Conservation (phyloP, 2,113 vertebrate species). For the Atractosteus spatula region DNA sequence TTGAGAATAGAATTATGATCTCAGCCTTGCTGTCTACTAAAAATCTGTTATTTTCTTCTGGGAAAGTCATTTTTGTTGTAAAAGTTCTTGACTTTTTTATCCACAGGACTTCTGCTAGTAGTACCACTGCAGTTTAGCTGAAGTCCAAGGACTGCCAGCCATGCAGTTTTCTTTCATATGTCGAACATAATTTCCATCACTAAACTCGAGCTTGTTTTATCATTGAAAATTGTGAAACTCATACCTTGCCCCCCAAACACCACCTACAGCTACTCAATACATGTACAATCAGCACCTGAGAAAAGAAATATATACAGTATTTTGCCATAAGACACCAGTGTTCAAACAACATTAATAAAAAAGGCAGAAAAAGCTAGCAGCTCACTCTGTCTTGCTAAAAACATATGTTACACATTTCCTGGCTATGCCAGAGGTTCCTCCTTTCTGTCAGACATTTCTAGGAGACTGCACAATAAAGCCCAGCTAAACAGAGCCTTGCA, state of each 20-base stretch:
- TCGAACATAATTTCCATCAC: not conserved
- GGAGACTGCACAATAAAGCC: not conserved
- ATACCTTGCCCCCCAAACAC: not conserved
- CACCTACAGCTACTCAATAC: not conserved
- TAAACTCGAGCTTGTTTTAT: not conserved
- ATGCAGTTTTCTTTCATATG: not conserved
- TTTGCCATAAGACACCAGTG: not conserved
- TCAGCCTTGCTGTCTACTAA: too few species aligned
- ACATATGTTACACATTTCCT: constrained; percentile 1
- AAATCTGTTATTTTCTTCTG: too few species aligned
- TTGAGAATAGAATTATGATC: too few species aligned
- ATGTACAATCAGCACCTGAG: not conserved
- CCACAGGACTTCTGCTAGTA: too few species aligned
- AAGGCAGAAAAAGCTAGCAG: constrained; percentile 2
- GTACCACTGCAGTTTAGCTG: too few species aligned
- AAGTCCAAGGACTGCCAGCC: not conserved
- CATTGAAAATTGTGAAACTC: not conserved
- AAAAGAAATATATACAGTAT: not conserved
- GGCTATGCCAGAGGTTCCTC: not conserved
- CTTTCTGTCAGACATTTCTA: too few species aligned
- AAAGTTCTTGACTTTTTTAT: too few species aligned
- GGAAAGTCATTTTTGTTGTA: too few species aligned
- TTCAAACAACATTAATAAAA: not conserved
- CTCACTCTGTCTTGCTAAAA: not conserved
- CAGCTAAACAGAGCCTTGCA: not conserved